Conservation (phyloP, 1,140 invertebrate genomes). For the Oscheius sp. region DNA sequence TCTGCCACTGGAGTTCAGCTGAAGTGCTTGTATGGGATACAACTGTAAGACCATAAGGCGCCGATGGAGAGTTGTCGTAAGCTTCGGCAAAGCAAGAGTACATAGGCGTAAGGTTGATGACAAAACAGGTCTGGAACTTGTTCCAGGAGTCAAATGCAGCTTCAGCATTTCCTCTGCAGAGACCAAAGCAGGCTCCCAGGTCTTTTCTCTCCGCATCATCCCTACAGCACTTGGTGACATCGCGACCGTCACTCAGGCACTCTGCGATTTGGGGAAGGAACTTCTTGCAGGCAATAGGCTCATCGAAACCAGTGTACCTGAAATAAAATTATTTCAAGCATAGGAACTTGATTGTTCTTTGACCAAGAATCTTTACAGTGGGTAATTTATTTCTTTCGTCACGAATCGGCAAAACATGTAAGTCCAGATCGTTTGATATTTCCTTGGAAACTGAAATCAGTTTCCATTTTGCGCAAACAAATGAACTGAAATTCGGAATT, state of each 20-base stretch:
- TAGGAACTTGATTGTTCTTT: too few species aligned
- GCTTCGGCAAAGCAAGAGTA: constrained; percentile 24
- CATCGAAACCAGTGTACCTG: constrained; percentile 1
- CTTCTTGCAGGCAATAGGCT: background rate
- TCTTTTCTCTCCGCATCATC: constrained; percentile 6
- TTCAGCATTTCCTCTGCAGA: constrained; percentile 29
- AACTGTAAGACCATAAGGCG: background rate
- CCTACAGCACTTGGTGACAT: constrained; percentile 30
- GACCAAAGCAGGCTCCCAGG: constrained; percentile 13
- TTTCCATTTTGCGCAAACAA: too few species aligned
- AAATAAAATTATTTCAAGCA: background rate
- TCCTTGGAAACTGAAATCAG: too few species aligned
- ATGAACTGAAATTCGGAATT: too few species aligned
- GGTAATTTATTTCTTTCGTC: too few species aligned
- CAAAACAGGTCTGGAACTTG: constrained; percentile 32
- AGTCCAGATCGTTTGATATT: too few species aligned
- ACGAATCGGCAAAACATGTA: too few species aligned
- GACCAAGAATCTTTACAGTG: too few species aligned
- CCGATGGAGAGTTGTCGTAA: constrained; percentile 19
- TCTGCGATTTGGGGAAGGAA: constrained; percentile 30
- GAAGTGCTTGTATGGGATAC: background rate
- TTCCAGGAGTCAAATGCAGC: background rate
- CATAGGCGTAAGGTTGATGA: constrained; percentile 32
- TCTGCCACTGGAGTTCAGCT: constrained; percentile 6
- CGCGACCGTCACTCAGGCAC: constrained; percentile 36